These are phyloP conservation scores for Drosophila fungiperda DNA, from an alignment of 2,888 invertebrate genomes.

Conservation along the genomic window DNA sequence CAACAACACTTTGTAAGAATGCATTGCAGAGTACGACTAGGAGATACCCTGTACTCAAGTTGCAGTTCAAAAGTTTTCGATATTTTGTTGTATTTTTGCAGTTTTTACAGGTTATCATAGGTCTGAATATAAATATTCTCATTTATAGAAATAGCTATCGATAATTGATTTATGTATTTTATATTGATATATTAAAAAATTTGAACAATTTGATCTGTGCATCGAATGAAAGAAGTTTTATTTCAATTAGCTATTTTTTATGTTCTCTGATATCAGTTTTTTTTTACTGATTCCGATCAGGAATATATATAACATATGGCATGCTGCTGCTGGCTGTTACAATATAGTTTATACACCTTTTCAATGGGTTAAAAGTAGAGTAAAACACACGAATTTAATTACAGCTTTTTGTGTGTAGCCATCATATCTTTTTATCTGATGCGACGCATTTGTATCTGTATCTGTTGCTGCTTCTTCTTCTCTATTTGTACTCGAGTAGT, in stretches of 20 bases:
- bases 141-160: not conserved
- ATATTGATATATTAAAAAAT: not conserved
- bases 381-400: constrained; percentile 72
- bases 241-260: no score
- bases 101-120: not conserved
- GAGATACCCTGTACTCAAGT: not conserved
- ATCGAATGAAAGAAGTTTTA: fast-evolving
- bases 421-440: constrained; percentile 74
- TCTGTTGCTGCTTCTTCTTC: constrained; percentile 15
- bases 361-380: not conserved
- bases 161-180: not conserved
- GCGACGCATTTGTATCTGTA: constrained; percentile 57
- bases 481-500: constrained; percentile 49
- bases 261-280: not conserved
- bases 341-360: not conserved
- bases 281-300: not conserved
- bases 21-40: not conserved
- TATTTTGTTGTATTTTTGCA: not conserved
- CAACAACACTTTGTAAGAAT: constrained; percentile 29
- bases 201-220: fast-evolving
- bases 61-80: no score
- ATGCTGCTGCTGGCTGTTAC: not conserved
- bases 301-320: not conserved
- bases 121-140: not conserved
- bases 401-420: constrained; percentile 42